These are phyloP conservation scores for Caerostris extrusa DNA, from an alignment of 1,140 invertebrate species.

Conservation along the genomic window DNA sequence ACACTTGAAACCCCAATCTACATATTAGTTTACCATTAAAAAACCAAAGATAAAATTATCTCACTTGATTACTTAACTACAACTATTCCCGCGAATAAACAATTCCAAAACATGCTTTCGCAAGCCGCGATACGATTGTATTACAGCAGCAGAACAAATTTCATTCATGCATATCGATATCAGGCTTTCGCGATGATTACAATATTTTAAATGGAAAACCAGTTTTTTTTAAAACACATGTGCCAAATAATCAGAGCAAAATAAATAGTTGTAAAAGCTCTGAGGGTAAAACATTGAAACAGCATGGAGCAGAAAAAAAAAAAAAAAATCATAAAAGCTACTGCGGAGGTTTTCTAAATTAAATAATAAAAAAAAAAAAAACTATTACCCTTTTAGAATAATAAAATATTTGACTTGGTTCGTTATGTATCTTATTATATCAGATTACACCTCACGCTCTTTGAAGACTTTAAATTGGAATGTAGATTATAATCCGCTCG, in stretches of 20 bases:
- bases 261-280: not conserved
- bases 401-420: not conserved
- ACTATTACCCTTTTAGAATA: not conserved
- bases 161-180: not conserved
- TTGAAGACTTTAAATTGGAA: conserved; percentile 6
- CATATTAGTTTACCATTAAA: not conserved
- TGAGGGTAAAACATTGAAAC: not conserved
- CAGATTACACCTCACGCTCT: not conserved
- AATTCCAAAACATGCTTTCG: too few relatives aligned
- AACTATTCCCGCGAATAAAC: not conserved
- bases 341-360: not conserved
- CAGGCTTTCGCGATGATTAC: not conserved
- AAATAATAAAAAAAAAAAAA: not conserved
- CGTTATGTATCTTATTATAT: not conserved
- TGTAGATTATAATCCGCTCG: not conserved
- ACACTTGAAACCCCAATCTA: not conserved
- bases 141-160: not conserved
- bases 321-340: not conserved
- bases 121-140: not conserved
- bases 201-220: not conserved
- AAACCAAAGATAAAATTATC: not conserved
- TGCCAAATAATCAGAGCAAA: not conserved
- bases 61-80: not conserved
- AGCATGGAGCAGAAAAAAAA: not conserved
- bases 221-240: not conserved